phyloP scores from a whole-genome alignment of 2,113 vertebrate species.

The Antechinus stuartii region DNA sequence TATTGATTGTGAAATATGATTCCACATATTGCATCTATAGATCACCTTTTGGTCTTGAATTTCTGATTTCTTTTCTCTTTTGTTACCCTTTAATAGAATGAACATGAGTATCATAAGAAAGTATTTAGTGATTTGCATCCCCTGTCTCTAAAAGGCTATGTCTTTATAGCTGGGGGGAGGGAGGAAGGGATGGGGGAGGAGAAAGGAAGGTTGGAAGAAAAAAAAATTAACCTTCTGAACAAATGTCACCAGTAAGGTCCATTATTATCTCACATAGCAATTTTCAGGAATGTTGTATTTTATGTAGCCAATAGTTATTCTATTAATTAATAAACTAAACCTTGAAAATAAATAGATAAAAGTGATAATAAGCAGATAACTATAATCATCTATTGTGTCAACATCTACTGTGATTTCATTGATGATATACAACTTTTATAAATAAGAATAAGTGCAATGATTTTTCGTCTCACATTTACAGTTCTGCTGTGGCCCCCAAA shows the following conservation, averaged over 20 bases:
- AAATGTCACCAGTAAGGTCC: conserved; percentile 41
- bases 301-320: background rate
- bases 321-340: background rate
- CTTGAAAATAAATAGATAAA: background rate
- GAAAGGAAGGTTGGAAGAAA: conserved; percentile 46
- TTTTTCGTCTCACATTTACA: conserved; percentile 45
- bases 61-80: conserved; percentile 43
- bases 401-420: conserved; percentile 39
- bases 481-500: background rate
- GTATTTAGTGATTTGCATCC: background rate
- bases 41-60: background rate
- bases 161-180: background rate
- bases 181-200: too few relatives aligned
- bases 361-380: conserved; percentile 48
- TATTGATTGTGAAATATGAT: background rate
- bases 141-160: conserved; percentile 6
- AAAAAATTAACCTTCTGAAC: conserved; percentile 27
- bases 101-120: conserved; percentile 27
- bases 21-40: background rate
- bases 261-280: conserved; percentile 19
- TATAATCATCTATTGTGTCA: background rate
- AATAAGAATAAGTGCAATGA: background rate
- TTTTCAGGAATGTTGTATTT: conserved; percentile 1
- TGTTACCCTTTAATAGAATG: conserved; percentile 35
- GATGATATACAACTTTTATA: background rate